Conservation (phyloP, 2,888 invertebrate species). For the Macropis europaea region DNA sequence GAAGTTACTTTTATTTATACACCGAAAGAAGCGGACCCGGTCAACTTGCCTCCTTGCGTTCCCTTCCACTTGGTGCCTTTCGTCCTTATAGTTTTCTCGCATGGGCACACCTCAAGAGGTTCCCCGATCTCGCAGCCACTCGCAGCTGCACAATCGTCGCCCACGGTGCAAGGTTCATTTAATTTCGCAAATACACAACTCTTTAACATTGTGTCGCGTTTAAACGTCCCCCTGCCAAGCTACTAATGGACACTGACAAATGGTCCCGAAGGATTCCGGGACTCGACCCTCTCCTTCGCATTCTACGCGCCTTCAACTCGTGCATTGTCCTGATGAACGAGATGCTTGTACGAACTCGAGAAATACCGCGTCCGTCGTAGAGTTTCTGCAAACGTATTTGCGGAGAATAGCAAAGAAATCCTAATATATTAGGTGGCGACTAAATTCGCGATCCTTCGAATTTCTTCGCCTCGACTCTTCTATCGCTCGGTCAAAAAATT, state of each 20-base stretch:
- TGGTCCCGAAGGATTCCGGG: constrained; percentile 50
- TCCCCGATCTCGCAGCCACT: constrained; percentile 47
- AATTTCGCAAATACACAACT: constrained; percentile 75
- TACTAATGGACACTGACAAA: constrained; percentile 68
- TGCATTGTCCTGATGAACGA: no score
- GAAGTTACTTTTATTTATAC: constrained; percentile 62
- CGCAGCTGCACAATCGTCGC: constrained; percentile 73
- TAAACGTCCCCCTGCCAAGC: constrained; percentile 65
- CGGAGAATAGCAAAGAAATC: no score
- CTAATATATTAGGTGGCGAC: no score
- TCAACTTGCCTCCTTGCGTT: constrained; percentile 44
- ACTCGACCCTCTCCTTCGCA: constrained; percentile 31
- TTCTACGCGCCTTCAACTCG: no score
- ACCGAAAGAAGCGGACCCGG: constrained; percentile 39
- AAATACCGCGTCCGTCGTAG: no score
- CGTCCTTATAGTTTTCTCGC: constrained; percentile 68
- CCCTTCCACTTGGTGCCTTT: constrained; percentile 37
- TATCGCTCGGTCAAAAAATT: no score
- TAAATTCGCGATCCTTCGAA: no score
- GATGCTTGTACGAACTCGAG: no score
- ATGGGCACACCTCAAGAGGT: constrained; percentile 70
- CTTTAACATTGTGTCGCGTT: constrained; percentile 71
- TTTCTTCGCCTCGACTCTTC: no score
- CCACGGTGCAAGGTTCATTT: constrained; percentile 73
- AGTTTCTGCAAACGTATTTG: no score